phyloP scores from a whole-genome alignment of 2,888 invertebrate species.

The Thysanoteuthis rhombus region DNA sequence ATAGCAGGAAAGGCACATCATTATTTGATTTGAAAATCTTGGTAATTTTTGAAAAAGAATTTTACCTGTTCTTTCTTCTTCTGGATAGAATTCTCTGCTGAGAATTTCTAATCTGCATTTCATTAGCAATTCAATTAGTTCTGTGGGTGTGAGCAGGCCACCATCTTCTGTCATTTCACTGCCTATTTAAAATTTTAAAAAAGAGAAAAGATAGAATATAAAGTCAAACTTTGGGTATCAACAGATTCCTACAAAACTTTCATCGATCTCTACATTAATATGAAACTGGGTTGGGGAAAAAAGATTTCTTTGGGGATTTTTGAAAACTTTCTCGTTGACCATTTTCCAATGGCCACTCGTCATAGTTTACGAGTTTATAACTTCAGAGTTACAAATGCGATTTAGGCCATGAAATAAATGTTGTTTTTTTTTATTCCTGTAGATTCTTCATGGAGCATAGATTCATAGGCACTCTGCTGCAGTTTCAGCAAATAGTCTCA shows the following conservation, averaged over 20 bases:
- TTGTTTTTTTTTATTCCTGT: too few species aligned
- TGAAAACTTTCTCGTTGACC: not conserved
- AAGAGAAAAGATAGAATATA: not conserved
- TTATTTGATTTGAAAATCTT: too few species aligned
- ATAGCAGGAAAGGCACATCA: too few species aligned
- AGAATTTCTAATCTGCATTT: conserved; percentile 41
- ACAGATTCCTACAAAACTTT: too few species aligned
- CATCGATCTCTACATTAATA: too few species aligned
- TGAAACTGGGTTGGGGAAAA: not conserved
- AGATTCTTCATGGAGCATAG: too few species aligned
- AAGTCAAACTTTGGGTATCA: not conserved
- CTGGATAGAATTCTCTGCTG: conserved; percentile 41
- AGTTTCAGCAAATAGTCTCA: too few species aligned
- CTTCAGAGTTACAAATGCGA: not conserved
- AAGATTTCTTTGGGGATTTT: not conserved
- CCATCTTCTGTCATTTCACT: conserved; percentile 41
- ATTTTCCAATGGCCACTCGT: too few species aligned
- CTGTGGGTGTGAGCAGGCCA: conserved; percentile 39
- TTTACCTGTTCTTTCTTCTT: conserved; percentile 44
- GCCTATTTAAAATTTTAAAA: conserved; percentile 35
- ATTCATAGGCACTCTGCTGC: too few species aligned
- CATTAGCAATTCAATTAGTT: conserved; percentile 42
- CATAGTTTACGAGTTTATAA: not conserved
- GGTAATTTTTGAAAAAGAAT: not conserved
- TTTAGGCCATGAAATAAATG: too few species aligned